phyloP scores from a whole-genome alignment of 2,113 vertebrate species.

The Heteronetta atricapilla region DNA sequence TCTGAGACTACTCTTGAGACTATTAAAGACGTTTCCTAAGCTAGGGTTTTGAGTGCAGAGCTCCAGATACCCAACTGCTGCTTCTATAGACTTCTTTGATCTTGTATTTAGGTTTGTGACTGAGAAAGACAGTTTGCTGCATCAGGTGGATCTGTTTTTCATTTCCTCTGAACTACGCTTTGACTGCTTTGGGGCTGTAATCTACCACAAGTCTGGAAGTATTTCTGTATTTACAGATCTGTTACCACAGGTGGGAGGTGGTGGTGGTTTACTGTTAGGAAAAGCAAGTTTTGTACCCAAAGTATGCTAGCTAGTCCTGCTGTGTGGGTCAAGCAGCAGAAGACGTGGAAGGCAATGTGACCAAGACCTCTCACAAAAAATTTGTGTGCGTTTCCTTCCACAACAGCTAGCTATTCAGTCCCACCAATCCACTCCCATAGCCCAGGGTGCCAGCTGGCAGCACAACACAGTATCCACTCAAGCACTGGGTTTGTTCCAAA shows the following conservation, averaged over 20 bases:
- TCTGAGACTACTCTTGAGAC: neutral
- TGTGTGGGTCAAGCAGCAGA: neutral
- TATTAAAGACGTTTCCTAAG: neutral
- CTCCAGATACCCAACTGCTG: neutral
- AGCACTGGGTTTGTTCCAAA: slow-evolving; percentile 55
- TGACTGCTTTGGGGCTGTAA: neutral
- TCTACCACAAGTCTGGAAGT: neutral
- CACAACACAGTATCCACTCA: slow-evolving; percentile 12
- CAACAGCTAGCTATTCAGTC: slow-evolving; percentile 35
- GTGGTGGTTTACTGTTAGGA: slow-evolving; percentile 2
- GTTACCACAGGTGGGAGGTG: neutral
- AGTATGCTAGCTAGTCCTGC: neutral
- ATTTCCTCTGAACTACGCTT: neutral
- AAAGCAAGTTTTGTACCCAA: neutral
- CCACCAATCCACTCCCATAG: neutral
- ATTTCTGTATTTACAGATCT: neutral
- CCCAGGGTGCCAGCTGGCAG: slow-evolving; percentile 58
- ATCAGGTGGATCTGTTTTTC: neutral
- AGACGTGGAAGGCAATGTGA: neutral
- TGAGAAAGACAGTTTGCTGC: neutral
- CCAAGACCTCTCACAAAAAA: slow-evolving; percentile 39
- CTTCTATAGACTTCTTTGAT: neutral
- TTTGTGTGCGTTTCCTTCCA: neutral
- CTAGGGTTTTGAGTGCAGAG: neutral
- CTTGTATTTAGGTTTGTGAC: neutral